Percentiles rank a stretch among this genome's conserved stretches.
phyloP scores from a whole-genome alignment of 1,140 invertebrate species.

The Pectinophora gossypiella region DNA sequence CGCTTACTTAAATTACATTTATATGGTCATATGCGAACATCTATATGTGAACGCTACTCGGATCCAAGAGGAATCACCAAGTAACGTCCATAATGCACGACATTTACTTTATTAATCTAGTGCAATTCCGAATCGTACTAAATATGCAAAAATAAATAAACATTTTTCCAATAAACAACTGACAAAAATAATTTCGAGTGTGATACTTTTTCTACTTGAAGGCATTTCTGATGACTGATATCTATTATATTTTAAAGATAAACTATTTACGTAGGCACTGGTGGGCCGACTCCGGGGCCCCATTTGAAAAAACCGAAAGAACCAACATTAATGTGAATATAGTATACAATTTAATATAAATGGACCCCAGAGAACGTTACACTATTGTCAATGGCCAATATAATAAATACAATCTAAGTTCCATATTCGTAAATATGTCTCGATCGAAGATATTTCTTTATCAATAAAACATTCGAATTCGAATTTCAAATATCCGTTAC shows the following conservation, averaged over 20 bases:
- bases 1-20: neutral
- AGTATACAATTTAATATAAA: neutral
- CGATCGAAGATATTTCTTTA: too few species aligned
- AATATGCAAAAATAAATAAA: slow-evolving; percentile 27
- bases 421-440: too few species aligned
- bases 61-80: neutral
- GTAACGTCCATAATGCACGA: neutral
- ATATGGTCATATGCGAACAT: neutral
- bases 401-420: neutral
- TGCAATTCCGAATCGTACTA: slow-evolving; percentile 23
- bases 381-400: neutral
- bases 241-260: slow-evolving; percentile 16
- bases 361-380: neutral
- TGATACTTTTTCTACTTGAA: slow-evolving; percentile 15
- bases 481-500: too few species aligned
- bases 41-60: neutral
- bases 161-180: slow-evolving; percentile 13
- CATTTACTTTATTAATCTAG: slow-evolving; percentile 6
- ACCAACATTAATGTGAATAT: neutral
- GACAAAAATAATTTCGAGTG: slow-evolving; percentile 16
- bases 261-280: slow-evolving; percentile 24
- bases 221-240: slow-evolving; percentile 17
- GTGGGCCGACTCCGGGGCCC: slow-evolving; percentile 5
- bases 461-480: too few species aligned
- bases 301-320: too few species aligned